phyloP scores from a whole-genome alignment of 1,140 invertebrate species.

The Acromyrmex heyeri region DNA sequence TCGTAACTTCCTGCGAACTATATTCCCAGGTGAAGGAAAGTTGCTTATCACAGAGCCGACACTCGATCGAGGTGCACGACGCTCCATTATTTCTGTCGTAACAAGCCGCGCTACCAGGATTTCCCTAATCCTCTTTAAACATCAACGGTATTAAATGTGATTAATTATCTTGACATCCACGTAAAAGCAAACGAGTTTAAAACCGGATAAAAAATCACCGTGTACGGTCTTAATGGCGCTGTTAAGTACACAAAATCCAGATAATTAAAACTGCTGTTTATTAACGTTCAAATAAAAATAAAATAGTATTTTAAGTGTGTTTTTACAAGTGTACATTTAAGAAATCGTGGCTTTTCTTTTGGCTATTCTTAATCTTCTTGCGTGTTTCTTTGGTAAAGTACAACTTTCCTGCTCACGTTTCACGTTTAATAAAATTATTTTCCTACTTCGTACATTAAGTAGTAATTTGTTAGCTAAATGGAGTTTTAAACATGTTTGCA shows the following conservation, averaged over 20 bases:
- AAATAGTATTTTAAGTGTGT: neutral
- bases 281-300: slow-evolving; percentile 28
- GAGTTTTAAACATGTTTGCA: neutral
- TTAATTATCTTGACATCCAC: slow-evolving; percentile 54
- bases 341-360: slow-evolving; percentile 2
- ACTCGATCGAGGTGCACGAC: slow-evolving; percentile 49
- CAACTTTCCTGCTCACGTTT: neutral
- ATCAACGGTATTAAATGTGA: slow-evolving; percentile 55
- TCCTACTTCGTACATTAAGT: neutral
- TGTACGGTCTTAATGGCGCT: slow-evolving; percentile 2
- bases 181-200: slow-evolving; percentile 25
- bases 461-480: slow-evolving; percentile 4
- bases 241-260: slow-evolving; percentile 15
- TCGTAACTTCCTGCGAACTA: slow-evolving; percentile 49
- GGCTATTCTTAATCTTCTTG: slow-evolving; percentile 30
- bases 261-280: slow-evolving; percentile 53
- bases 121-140: slow-evolving; percentile 57
- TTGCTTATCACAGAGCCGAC: slow-evolving; percentile 56
- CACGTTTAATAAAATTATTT: slow-evolving; percentile 37
- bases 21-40: slow-evolving; percentile 55
- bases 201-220: slow-evolving; percentile 37
- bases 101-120: slow-evolving; percentile 44
- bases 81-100: slow-evolving; percentile 51
- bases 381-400: neutral
- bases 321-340: slow-evolving; percentile 25